Conservation (phyloP, 23 tunicate species). For the Oikopleura vanhoeffeni region DNA sequence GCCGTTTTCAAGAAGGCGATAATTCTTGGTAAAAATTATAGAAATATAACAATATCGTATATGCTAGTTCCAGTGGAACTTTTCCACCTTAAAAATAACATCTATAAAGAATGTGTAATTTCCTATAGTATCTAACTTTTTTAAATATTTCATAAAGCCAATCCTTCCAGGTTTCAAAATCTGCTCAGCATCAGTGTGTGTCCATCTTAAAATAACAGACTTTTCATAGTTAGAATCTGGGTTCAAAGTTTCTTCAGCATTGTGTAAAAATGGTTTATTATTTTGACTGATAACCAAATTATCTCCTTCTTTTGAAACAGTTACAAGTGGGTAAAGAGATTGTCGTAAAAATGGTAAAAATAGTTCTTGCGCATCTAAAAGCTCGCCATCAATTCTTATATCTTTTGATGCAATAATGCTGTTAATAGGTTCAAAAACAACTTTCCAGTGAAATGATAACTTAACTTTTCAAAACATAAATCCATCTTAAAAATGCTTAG, state of each 20-base stretch:
- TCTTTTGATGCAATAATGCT: neutral
- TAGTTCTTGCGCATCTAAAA: neutral
- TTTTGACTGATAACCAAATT: neutral
- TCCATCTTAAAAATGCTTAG: too few relatives aligned
- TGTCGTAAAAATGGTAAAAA: neutral
- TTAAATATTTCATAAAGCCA: too few relatives aligned
- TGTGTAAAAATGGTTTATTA: neutral
- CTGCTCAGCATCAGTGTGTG: neutral
- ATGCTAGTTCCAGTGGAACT: too few relatives aligned
- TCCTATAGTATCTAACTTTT: neutral
- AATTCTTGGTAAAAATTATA: too few relatives aligned
- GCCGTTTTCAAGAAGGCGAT: too few relatives aligned
- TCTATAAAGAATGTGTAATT: neutral
- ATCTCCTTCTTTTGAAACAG: neutral
- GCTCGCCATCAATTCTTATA: neutral
- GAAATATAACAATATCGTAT: too few relatives aligned
- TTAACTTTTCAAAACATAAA: too few relatives aligned
- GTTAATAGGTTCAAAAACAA: too few relatives aligned
- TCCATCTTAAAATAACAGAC: neutral
- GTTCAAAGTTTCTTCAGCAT: neutral
- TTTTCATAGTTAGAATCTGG: neutral
- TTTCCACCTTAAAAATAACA: too few relatives aligned
- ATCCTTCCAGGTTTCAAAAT: too few relatives aligned
- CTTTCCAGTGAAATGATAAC: too few relatives aligned
- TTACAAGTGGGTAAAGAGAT: neutral